These are phyloP conservation scores for Paguma larvata DNA, from an alignment of 2,797 vertebrate genomes.

Conservation along the genomic window DNA sequence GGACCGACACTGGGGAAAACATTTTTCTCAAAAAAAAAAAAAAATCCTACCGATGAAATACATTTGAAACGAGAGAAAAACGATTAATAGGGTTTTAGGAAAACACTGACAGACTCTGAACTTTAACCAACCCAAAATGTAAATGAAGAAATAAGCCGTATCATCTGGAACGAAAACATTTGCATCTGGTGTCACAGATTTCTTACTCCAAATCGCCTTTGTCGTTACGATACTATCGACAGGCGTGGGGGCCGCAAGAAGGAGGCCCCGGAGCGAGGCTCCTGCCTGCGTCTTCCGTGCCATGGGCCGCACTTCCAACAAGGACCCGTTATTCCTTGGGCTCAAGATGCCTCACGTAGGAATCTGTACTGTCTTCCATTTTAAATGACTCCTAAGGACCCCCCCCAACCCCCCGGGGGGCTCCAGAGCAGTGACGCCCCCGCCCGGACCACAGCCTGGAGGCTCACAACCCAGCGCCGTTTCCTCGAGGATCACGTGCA, in stretches of 20 bases:
- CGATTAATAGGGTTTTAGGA: not conserved
- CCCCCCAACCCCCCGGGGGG: not conserved
- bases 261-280: no score
- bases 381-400: constrained; percentile 13
- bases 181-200: no score
- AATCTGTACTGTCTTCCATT: not conserved
- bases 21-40: not conserved
- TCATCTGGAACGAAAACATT: not conserved
- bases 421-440: not conserved
- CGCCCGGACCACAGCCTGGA: not conserved
- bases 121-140: not conserved
- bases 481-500: not conserved
- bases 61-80: not conserved
- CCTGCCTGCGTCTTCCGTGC: no score
- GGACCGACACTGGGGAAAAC: not conserved
- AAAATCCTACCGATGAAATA: not conserved
- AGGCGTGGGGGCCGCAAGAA: not conserved
- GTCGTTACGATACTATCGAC: accelerated
- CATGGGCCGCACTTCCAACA: accelerated
- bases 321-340: not conserved
- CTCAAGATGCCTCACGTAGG: constrained; percentile 29
- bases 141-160: not conserved
- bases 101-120: not conserved
- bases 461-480: not conserved
- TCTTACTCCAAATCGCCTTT: not conserved